phyloP scores from a whole-genome alignment of 64 coral and sea anemone species.

The Stichodactyla mertensii region DNA sequence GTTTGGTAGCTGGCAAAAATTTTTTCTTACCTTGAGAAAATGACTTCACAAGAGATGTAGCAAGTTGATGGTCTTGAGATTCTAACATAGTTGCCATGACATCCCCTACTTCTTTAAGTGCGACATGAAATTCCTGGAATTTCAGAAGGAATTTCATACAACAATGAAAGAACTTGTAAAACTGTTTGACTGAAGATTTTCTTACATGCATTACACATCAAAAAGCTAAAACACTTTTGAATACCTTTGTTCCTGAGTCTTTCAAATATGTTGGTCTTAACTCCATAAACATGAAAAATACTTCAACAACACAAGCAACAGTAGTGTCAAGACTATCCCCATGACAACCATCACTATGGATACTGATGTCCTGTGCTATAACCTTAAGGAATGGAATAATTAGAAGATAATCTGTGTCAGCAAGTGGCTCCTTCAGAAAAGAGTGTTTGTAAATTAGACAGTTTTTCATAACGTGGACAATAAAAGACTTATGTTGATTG shows the following conservation, averaged over 20 bases:
- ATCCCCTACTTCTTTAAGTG: constrained; percentile 61
- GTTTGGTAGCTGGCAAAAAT: neutral
- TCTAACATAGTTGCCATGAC: constrained; percentile 48
- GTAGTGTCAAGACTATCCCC: constrained; percentile 8
- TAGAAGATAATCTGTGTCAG: constrained; percentile 82
- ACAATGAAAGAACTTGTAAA: too few species aligned
- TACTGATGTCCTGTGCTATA: constrained; percentile 17
- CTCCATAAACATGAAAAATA: constrained; percentile 58
- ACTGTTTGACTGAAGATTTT: neutral
- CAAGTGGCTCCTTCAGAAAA: constrained; percentile 55
- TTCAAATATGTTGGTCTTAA: constrained; percentile 54
- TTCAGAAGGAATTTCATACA: too few species aligned
- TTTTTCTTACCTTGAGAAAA: constrained; percentile 37
- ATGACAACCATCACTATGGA: neutral
- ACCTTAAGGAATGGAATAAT: constrained; percentile 67
- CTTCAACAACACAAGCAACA: constrained; percentile 48
- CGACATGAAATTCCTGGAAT: constrained; percentile 62
- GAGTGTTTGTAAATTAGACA: constrained; percentile 32
- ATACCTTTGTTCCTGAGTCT: constrained; percentile 76
- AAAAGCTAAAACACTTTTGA: neutral
- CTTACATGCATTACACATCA: neutral
- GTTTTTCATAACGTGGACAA: constrained; percentile 24
- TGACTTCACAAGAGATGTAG: constrained; percentile 49
- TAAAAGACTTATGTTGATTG: neutral
- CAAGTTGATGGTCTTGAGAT: constrained; percentile 56